Evolutionary conservation across 2,888 invertebrate genomes (phyloP), one percentile per base, ranked within the genome.

Genomic region (Eupithecia pulchellata): DNA sequence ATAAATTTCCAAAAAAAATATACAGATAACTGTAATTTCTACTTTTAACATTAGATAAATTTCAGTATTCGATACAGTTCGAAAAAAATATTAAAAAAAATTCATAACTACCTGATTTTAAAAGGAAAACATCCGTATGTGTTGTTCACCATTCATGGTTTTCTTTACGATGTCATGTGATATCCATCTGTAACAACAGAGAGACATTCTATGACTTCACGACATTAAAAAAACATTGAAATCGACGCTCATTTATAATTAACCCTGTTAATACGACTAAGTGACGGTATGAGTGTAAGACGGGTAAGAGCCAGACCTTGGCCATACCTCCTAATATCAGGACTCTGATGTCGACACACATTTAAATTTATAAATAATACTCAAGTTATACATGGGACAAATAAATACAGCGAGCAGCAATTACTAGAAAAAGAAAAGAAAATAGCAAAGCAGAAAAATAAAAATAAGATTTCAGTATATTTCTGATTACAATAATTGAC

Each of bases 141-240:
- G n/a, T 60, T 32, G 52, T 25, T 25, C 47, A 20, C 11, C 58
- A 32, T 30, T 32, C 32, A 20, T 32, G 58, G 11, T 17, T 30
- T 30, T 32, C 30, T 30, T 30, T 32, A 4, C 29, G 32, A 9
- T 58, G 30, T 57, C 30, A 47, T 27, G 14, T 68, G 66, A 36
- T 67, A 62, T 67, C 65, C 69, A 75, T 79, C 86, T 86, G 85
- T 77, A 86, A 86, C 86, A 86, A 86, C 73, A 77, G 85, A 89
- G 77, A 86, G 81, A 30, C 55, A 67, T 79, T 82, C 75, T 80
- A 83, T 83, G 77, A 83, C 68, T 70, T 75, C 42, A 36, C 2
- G 29, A 57, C 27, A 57, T 3, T 47, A 4, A 9, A 52, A 52
- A 52, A 52, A n/a, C 4, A 30, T 60, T 8, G 1, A 20, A 32